Evolutionary conservation across 2,113 vertebrate species (phyloP).

Genomic region (Platichthys stellatus): DNA sequence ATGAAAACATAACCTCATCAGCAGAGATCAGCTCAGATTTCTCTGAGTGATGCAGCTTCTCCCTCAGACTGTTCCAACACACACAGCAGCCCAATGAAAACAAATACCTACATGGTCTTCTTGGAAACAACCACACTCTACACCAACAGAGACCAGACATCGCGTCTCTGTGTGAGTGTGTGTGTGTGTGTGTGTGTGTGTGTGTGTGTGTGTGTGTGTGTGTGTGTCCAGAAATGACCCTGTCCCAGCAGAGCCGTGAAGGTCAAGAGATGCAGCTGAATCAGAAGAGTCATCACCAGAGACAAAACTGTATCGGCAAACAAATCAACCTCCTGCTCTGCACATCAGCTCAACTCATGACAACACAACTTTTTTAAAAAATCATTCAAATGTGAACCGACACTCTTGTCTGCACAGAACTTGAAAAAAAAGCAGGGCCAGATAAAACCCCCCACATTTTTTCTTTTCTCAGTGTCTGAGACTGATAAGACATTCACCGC

Average conservation of each 20-base stretch:
- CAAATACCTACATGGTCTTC: constrained; percentile 55
- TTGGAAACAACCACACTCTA: constrained; percentile 50
- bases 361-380: no score
- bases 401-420: no score
- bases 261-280: constrained; percentile 20
- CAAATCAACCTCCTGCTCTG: background rate
- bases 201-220: constrained; percentile 4
- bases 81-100: constrained; percentile 37
- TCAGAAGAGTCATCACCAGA: background rate
- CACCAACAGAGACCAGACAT: constrained; percentile 9
- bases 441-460: background rate
- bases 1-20: background rate
- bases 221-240: constrained; percentile 5
- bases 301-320: background rate
- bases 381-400: no score
- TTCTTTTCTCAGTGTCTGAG: background rate
- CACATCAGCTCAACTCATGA: background rate
- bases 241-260: constrained; percentile 10
- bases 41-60: constrained; percentile 42
- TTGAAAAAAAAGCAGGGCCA: background rate
- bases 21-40: constrained; percentile 45
- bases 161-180: background rate
- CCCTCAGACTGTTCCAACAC: constrained; percentile 22
- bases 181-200: background rate
- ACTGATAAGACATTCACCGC: background rate